Percentiles rank a stretch among this genome's conserved stretches.
These are phyloP conservation scores for Agrochola lota DNA, from an alignment of 2,888 invertebrate genomes.

Conservation along the genomic window DNA sequence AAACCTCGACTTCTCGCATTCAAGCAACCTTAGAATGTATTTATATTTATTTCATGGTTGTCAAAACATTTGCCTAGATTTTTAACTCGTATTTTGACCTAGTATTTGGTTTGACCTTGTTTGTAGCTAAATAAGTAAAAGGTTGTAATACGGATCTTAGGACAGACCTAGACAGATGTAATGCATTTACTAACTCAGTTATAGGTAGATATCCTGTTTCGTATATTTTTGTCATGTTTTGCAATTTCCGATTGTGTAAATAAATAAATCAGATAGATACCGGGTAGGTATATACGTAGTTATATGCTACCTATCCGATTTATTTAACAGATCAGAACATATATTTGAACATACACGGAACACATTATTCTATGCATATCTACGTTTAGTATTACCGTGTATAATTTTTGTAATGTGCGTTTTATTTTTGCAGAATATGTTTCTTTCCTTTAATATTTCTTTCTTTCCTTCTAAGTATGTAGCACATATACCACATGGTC, in stretches of 20 bases:
- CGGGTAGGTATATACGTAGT: too few species aligned
- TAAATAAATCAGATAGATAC: background rate
- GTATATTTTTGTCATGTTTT: background rate
- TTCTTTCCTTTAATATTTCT: too few species aligned
- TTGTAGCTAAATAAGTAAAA: background rate
- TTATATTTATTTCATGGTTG: constrained; percentile 9
- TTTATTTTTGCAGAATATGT: too few species aligned
- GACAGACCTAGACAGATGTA: background rate
- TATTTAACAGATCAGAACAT: too few species aligned
- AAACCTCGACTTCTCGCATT: background rate
- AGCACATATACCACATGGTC: too few species aligned
- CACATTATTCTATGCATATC: too few species aligned
- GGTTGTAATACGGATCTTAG: background rate
- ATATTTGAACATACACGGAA: too few species aligned
- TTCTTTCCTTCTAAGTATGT: too few species aligned
- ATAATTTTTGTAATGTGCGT: too few species aligned
- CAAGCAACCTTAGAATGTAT: constrained; percentile 6
- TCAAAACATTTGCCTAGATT: background rate
- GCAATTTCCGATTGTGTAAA: background rate
- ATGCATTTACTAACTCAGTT: background rate
- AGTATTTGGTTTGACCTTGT: background rate
- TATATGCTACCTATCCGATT: too few species aligned
- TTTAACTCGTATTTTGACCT: background rate
- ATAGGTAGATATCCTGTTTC: background rate
- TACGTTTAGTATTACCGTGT: too few species aligned